A percentile compares a stretch with the other conserved stretches of the same genome.
phyloP scores from a whole-genome alignment of 2,113 vertebrate genomes.

The Eretmochelys imbricata region DNA sequence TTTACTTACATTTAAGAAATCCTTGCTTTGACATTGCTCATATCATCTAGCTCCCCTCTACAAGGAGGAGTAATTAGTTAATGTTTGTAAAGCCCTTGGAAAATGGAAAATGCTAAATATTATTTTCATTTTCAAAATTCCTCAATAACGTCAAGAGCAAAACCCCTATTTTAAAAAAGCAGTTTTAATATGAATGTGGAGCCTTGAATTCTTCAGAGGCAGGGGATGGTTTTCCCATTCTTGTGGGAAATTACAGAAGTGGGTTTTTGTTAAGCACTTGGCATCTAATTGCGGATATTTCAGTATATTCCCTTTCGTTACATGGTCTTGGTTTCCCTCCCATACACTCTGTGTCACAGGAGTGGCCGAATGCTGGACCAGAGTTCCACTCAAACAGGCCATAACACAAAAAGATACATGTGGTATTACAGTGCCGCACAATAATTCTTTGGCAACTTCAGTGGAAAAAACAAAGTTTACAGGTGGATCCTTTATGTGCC shows the following conservation, averaged over 20 bases:
- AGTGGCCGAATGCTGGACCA: neutral
- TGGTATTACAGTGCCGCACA: neutral
- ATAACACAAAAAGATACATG: neutral
- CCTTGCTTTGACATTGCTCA: conserved; percentile 35
- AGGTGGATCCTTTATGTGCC: neutral
- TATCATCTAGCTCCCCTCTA: conserved; percentile 11
- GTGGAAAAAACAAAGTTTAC: conserved; percentile 22
- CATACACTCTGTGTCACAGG: accelerated
- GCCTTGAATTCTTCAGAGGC: neutral
- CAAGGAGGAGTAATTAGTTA: conserved; percentile 57
- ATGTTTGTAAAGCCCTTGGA: conserved; percentile 63
- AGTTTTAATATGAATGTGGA: neutral
- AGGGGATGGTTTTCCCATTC: neutral
- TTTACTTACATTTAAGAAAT: conserved; percentile 33
- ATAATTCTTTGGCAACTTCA: neutral
- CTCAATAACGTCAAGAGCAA: neutral
- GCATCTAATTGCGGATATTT: neutral
- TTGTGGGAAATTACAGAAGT: neutral
- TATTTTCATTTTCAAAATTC: conserved; percentile 65
- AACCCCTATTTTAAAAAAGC: neutral
- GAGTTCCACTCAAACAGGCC: neutral
- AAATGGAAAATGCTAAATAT: conserved; percentile 48
- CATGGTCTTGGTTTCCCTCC: neutral
- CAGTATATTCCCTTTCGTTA: neutral
- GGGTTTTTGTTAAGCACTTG: neutral